These are phyloP conservation scores for Hydraecia micacea DNA, from an alignment of 2,888 invertebrate species.

Conservation along the genomic window DNA sequence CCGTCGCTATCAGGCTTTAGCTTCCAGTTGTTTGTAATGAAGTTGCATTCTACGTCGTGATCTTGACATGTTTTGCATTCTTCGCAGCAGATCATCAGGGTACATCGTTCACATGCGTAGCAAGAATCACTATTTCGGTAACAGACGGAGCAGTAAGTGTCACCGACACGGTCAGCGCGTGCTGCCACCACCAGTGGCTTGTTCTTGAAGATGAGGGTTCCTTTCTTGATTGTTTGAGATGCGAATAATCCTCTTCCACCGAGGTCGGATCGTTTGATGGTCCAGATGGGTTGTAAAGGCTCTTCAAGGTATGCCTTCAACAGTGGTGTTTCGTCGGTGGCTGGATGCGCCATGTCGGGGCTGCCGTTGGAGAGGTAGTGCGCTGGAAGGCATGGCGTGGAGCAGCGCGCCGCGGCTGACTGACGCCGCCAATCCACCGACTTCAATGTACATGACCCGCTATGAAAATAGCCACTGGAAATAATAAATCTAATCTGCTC, in stretches of 20 bases:
- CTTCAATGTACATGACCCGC: slow-evolving; percentile 80
- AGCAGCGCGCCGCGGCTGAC: slow-evolving; percentile 76
- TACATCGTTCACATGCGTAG: slow-evolving; percentile 91
- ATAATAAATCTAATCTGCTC: slow-evolving; percentile 79
- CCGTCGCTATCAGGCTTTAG: slow-evolving; percentile 67
- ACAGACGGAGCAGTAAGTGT: slow-evolving; percentile 91
- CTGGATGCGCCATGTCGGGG: slow-evolving; percentile 67
- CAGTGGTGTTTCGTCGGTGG: slow-evolving; percentile 49
- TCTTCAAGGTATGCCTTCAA: slow-evolving; percentile 64
- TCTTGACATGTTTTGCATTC: slow-evolving; percentile 89
- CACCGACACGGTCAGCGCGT: slow-evolving; percentile 87
- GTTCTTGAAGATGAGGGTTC: slow-evolving; percentile 92
- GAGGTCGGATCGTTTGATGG: slow-evolving; percentile 89
- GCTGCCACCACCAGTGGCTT: slow-evolving; percentile 92
- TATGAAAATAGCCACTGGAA: slow-evolving; percentile 88
- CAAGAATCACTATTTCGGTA: slow-evolving; percentile 84
- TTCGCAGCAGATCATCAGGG: slow-evolving; percentile 91
- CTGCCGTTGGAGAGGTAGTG: slow-evolving; percentile 58
- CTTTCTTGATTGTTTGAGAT: slow-evolving; percentile 90
- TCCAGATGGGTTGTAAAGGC: slow-evolving; percentile 83
- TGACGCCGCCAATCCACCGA: slow-evolving; percentile 72
- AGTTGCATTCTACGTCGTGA: slow-evolving; percentile 91
- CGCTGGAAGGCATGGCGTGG: slow-evolving; percentile 67
- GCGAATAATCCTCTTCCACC: slow-evolving; percentile 94
- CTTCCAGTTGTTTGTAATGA: slow-evolving; percentile 89